phyloP scores from a whole-genome alignment of 2,888 invertebrate species.

The Azorinus chamasolen region DNA sequence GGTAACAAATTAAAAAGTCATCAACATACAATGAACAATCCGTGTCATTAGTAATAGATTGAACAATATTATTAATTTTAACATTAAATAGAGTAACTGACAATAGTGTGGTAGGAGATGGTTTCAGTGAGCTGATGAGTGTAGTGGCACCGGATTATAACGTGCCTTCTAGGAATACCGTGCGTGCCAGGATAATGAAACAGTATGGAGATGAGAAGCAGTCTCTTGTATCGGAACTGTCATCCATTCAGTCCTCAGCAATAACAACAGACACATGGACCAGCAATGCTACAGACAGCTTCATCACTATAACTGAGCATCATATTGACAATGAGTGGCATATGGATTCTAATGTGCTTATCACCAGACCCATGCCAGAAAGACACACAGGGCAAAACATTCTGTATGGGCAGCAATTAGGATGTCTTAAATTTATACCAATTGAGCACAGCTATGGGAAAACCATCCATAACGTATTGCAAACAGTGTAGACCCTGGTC shows the following conservation, averaged over 20 bases:
- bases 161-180: slow-evolving; percentile 14
- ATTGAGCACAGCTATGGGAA: too few species aligned
- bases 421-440: too few species aligned
- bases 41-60: too few species aligned
- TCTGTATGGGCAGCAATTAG: too few species aligned
- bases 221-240: slow-evolving; percentile 1
- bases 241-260: neutral
- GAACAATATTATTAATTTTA: too few species aligned
- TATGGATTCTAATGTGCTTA: slow-evolving; percentile 10
- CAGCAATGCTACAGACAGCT: slow-evolving; percentile 24
- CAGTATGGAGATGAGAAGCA: slow-evolving; percentile 12
- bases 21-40: too few species aligned
- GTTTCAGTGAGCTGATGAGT: slow-evolving; percentile 12
- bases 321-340: slow-evolving; percentile 7
- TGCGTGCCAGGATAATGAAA: slow-evolving; percentile 15
- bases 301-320: slow-evolving; percentile 33
- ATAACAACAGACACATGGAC: slow-evolving; percentile 32
- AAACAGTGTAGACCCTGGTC: too few species aligned
- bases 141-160: slow-evolving; percentile 20
- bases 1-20: too few species aligned
- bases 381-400: slow-evolving; percentile 1
- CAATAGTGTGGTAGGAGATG: neutral
- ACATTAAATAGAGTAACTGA: too few species aligned
- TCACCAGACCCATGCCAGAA: slow-evolving; percentile 19
- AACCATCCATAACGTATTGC: too few species aligned